Percentiles rank a stretch among this genome's conserved stretches.
phyloP scores from a whole-genome alignment of 1,140 invertebrate genomes.

The Ceratosolen solmsi region DNA sequence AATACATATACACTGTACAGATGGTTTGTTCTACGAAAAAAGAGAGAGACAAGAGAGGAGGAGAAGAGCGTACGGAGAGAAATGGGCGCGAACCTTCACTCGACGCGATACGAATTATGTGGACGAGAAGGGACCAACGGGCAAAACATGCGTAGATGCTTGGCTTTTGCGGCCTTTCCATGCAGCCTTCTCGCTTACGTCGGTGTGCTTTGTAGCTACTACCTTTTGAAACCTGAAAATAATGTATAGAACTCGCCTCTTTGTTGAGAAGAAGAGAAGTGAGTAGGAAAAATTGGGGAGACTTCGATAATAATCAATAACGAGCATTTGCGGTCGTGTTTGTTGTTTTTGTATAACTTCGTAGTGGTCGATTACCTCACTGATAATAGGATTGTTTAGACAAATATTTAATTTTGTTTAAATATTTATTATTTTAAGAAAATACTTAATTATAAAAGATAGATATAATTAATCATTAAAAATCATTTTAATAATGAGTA shows the following conservation, averaged over 20 bases:
- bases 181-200: constrained; percentile 31
- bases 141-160: constrained; percentile 24
- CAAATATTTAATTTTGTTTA: no score
- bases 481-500: no score
- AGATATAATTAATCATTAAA: no score
- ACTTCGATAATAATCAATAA: constrained; percentile 51
- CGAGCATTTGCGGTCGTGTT: constrained; percentile 34
- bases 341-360: constrained; percentile 15
- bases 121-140: constrained; percentile 27
- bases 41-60: neutral
- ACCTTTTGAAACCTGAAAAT: constrained; percentile 48
- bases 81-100: constrained; percentile 1
- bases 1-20: constrained; percentile 52
- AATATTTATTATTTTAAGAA: no score
- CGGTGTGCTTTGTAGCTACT: constrained; percentile 28
- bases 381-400: no score
- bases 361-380: no score
- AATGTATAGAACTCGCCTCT: constrained; percentile 41
- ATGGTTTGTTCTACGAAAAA: neutral
- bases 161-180: constrained; percentile 42
- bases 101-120: constrained; percentile 22
- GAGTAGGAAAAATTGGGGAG: constrained; percentile 16
- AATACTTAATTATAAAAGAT: no score
- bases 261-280: constrained; percentile 25
- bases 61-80: neutral